phyloP scores from a whole-genome alignment of 2,113 vertebrate genomes.

The Oostethus manadensis region DNA sequence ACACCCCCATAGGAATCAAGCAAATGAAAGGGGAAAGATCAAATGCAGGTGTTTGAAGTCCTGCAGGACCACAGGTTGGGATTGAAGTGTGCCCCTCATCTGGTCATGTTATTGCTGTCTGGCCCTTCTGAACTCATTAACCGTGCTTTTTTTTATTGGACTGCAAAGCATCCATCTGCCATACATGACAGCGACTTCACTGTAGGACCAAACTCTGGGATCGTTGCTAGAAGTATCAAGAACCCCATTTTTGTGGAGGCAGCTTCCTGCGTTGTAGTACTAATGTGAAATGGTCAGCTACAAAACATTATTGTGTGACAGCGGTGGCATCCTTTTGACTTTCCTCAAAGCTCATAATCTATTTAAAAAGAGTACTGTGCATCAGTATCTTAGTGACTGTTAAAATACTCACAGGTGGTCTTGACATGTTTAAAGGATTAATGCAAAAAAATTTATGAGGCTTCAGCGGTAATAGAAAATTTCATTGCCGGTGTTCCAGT shows the following conservation, averaged over 20 bases:
- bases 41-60: conserved; percentile 53
- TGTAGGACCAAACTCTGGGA: conserved; percentile 15
- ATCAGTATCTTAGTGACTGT: neutral
- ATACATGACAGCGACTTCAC: conserved; percentile 31
- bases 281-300: neutral
- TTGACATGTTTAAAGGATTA: neutral
- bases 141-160: conserved; percentile 49
- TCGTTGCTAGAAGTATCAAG: conserved; percentile 30
- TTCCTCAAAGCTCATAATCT: too few species aligned
- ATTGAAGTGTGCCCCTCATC: conserved; percentile 31
- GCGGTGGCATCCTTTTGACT: too few species aligned
- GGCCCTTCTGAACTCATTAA: conserved; percentile 43
- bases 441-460: neutral
- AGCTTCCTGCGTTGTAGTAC: conserved; percentile 2
- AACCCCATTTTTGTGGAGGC: conserved; percentile 2
- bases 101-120: conserved; percentile 27
- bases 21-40: conserved; percentile 45
- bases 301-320: too few species aligned
- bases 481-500: conserved; percentile 11
- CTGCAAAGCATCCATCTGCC: conserved; percentile 48
- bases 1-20: conserved; percentile 39
- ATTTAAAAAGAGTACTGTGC: neutral
- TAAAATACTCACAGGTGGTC: neutral
- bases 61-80: conserved; percentile 14
- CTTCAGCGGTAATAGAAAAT: conserved; percentile 12